Base-by-base conservation (phyloP, 2,888 invertebrate species). In the Dryococelus australis region DNA sequence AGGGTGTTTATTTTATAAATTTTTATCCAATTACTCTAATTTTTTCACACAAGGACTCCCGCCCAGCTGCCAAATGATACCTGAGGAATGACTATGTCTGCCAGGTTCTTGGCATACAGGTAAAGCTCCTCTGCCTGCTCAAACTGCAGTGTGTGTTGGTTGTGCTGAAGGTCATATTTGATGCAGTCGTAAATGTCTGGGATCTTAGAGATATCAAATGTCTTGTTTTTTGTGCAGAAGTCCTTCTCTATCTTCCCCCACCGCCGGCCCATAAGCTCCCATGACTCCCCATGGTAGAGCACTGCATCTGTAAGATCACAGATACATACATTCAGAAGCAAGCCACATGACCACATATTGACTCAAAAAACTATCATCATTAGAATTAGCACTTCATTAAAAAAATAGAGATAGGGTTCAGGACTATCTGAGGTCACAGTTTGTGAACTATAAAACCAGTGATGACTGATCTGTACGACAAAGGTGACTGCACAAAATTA, bases 121-220 rank as follows among this genome's bases (percentile, higher is more conserved):
- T 99, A 99, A 84, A 98, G 93, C 92, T 98, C 97, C 91, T 98
- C 98, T 0, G 98, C 98, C 91, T 97, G 95, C 91, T 97, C 97
- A 91, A 97, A 98, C 92, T 99, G 98, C 90, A 99, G 92, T 0
- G 98, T 98, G 91, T 98, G 98, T 91, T 98, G 98, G 92, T 99
- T 99, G 92, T 99, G 99, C 91, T 99, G 99, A 90, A 99, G 93
- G 93, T 99, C 99, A 92, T 98, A 99, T 92, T 99, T 99, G 90
- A 99, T 99, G 92, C 99, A 99, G 93, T 99, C 99, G 91, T 99
- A 99, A 90, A 99, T 99, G 92, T 99, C 99, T 0, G 99, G 99
- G 88, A 99, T 98, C 93, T 99, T 99, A 10, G 99, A 99, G 91
- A 99, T 99, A 92, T 99, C 99, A 92, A 97, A 99, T 79, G 96